Evolutionary conservation across 2,888 invertebrate genomes (phyloP), one percentile per base, ranked within the genome.

Genomic region (Heteromyza rotundicornis): DNA sequence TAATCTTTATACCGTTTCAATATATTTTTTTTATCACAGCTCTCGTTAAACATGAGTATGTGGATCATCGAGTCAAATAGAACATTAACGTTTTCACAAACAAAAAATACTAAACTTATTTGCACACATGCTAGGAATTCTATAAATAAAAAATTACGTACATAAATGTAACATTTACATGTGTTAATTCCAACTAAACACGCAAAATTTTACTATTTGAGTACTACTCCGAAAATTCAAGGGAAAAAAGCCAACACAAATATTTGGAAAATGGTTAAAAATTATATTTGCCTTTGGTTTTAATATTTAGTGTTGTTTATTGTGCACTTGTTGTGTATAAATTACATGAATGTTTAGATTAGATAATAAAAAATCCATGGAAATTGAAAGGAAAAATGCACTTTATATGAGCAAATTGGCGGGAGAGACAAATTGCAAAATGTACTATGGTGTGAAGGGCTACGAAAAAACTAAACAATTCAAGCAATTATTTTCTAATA

Each of bases 71-170:
- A n/a, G n/a, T n/a, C 12, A 32, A 12, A 32, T 32, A 32, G 12
- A 32, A 32, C 12, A 32, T 32, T 32, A 12, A 32, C 32, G 5
- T 32, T 32, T 32, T 32, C 32, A 8, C 12, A 32, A 32, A 32
- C 32, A 32, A 12, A 32, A 54, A 70, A 76, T 59, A 12, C 27
- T 24, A 20, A n/a, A 27, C n/a, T 70, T 77, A 75, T 78, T 78
- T 75, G 73, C 77, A 72, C 75, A 76, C 73, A 78, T 76, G 75
- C 69, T 75, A 73, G 67, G 70, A 76, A 74, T 76, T 58, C 56
- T 59, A 59, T 60, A 66, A 60, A 32, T 5, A 32, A 32, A n/a
- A n/a, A n/a, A n/a, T n/a, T 22, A 58, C 62, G 59, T 62, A 59
- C 55, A 55, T 55, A 59, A 55, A 49, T 55, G 50, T 32, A 14